Conservation (phyloP, 2,113 vertebrate species). For the Podiceps cristatus region DNA sequence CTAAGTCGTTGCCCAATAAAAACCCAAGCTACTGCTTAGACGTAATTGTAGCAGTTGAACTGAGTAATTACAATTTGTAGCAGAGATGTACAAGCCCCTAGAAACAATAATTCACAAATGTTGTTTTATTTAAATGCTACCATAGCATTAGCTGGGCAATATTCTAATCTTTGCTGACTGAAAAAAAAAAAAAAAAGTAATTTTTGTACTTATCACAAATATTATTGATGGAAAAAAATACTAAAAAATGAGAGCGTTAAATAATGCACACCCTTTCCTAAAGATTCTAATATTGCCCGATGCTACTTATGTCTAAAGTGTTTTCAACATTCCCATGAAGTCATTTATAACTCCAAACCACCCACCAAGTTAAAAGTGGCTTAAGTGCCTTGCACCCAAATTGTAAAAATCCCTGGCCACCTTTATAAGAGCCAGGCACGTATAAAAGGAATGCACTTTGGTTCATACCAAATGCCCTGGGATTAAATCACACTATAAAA, state of each 20-base stretch:
- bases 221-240: constrained; percentile 63
- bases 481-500: constrained; percentile 86
- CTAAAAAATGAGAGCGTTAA: constrained; percentile 75
- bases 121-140: constrained; percentile 76
- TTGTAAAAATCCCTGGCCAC: constrained; percentile 83
- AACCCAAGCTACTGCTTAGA: constrained; percentile 79
- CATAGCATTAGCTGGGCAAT: constrained; percentile 77
- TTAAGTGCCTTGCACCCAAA: constrained; percentile 84
- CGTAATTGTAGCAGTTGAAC: constrained; percentile 76
- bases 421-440: constrained; percentile 80
- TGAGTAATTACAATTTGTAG: constrained; percentile 80
- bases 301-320: constrained; percentile 77
- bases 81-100: constrained; percentile 84
- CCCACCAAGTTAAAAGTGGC: constrained; percentile 82
- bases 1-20: constrained; percentile 83
- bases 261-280: constrained; percentile 61
- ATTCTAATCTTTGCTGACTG: constrained; percentile 76
- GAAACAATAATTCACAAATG: constrained; percentile 80
- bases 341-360: constrained; percentile 75
- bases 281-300: constrained; percentile 82
- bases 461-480: constrained; percentile 98
- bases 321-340: constrained; percentile 76
- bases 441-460: constrained; percentile 99
- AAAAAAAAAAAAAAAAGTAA: constrained; percentile 23
- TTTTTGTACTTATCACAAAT: constrained; percentile 65